phyloP scores from a whole-genome alignment of 2,888 invertebrate genomes.

The Netelia melanura region DNA sequence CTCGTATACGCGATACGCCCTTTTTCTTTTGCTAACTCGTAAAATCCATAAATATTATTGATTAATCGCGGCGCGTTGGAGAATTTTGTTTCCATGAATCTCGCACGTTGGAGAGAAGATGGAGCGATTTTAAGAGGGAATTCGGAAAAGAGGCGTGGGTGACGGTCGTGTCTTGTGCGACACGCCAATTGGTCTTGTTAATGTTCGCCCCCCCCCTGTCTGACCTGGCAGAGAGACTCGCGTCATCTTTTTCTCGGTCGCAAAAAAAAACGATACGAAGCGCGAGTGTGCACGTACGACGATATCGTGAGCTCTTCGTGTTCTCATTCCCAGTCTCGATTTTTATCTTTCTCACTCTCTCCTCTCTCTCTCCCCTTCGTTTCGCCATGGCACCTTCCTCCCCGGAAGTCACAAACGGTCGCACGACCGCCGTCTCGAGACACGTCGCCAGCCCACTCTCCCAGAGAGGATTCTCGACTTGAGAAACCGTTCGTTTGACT shows the following conservation, averaged over 20 bases:
- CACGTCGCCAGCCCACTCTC: background rate
- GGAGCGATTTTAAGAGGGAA: background rate
- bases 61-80: constrained; percentile 19
- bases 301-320: background rate
- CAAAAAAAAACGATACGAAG: constrained; percentile 9
- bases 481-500: constrained; percentile 22
- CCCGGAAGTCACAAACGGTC: background rate
- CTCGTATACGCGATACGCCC: constrained; percentile 4
- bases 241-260: constrained; percentile 58
- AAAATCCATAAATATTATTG: constrained; percentile 42
- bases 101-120: background rate
- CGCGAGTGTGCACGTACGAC: constrained; percentile 11
- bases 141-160: background rate
- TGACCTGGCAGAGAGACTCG: constrained; percentile 36
- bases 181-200: constrained; percentile 58
- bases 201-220: constrained; percentile 44
- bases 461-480: background rate
- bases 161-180: constrained; percentile 1
- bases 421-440: background rate
- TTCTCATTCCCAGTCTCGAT: background rate
- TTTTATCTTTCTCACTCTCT: background rate
- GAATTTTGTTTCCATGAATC: constrained; percentile 30
- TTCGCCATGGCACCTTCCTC: background rate
- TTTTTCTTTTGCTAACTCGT: constrained; percentile 21
- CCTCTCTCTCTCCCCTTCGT: background rate